Percentiles rank a stretch among this genome's conserved stretches.
These are phyloP conservation scores for Albula goreensis DNA, from an alignment of 2,113 vertebrate species.

Conservation along the genomic window DNA sequence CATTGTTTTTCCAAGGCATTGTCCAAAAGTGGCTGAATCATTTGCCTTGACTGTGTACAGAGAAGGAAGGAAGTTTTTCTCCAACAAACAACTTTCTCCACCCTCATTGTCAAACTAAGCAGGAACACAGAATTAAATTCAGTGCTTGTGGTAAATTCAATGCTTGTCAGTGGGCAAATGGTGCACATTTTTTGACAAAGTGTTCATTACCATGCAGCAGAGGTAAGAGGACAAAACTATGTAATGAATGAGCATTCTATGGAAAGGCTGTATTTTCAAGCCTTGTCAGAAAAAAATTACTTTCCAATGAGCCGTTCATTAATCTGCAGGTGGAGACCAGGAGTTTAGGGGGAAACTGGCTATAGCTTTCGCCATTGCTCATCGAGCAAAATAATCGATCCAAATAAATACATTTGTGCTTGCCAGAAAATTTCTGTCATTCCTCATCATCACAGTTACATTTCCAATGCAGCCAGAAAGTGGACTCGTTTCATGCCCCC, in stretches of 20 bases:
- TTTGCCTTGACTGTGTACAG: neutral
- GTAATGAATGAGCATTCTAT: neutral
- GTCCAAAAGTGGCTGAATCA: neutral
- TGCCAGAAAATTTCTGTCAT: neutral
- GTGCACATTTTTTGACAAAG: neutral
- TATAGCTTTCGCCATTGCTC: neutral
- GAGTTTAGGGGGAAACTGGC: neutral
- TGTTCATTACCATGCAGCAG: neutral
- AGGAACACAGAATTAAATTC: neutral
- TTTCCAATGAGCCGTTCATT: neutral
- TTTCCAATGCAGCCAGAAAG: neutral
- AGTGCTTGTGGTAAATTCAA: neutral
- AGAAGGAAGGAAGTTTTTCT: neutral
- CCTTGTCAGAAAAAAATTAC: neutral
- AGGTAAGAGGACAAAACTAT: neutral
- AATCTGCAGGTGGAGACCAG: neutral
- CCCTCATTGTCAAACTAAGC: neutral
- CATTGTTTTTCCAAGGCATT: neutral
- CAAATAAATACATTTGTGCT: neutral
- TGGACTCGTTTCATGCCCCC: neutral
- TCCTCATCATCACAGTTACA: neutral
- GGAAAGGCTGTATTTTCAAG: neutral
- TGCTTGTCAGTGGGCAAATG: neutral
- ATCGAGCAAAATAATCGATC: neutral
- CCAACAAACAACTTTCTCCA: neutral